Percentiles rank a stretch among this genome's conserved stretches.
These are phyloP conservation scores for Endomychus coccineus DNA, from an alignment of 2,888 invertebrate genomes.

Conservation along the genomic window DNA sequence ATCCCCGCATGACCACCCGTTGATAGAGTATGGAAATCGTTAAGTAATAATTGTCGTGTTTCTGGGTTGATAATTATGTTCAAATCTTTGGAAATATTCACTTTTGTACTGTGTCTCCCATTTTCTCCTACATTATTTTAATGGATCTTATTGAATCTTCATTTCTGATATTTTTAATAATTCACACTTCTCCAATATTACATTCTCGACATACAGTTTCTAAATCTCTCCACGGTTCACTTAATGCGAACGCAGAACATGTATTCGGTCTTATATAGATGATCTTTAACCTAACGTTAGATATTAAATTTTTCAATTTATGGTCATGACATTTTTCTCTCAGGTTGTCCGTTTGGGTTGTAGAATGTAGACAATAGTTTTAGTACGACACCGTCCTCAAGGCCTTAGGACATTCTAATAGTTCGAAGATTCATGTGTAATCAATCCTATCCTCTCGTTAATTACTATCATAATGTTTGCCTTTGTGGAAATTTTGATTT, in stretches of 20 bases:
- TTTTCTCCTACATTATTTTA: background rate
- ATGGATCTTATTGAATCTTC: background rate
- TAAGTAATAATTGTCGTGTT: background rate
- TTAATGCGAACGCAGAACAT: slow-evolving; percentile 10
- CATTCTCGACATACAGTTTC: slow-evolving; percentile 4
- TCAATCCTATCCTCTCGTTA: too few relatives aligned
- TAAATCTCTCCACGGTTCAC: slow-evolving; percentile 11
- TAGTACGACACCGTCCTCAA: too few relatives aligned
- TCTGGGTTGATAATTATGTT: background rate
- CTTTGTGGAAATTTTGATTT: too few relatives aligned
- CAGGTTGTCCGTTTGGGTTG: too few relatives aligned
- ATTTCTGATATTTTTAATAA: slow-evolving; percentile 8
- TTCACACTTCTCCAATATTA: slow-evolving; percentile 4
- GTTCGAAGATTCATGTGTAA: too few relatives aligned
- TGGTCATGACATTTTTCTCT: too few relatives aligned
- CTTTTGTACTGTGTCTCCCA: slow-evolving; percentile 7
- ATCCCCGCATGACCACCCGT: background rate
- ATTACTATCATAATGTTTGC: too few relatives aligned
- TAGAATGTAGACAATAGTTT: too few relatives aligned
- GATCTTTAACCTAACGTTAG: background rate
- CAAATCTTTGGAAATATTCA: too few relatives aligned
- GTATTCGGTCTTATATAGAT: slow-evolving; percentile 4
- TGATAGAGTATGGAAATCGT: background rate
- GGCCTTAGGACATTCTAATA: too few relatives aligned
- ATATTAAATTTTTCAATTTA: slow-evolving; percentile 2